Conservation (phyloP, 2,888 invertebrate species). For the Oligia fasciuncula region DNA sequence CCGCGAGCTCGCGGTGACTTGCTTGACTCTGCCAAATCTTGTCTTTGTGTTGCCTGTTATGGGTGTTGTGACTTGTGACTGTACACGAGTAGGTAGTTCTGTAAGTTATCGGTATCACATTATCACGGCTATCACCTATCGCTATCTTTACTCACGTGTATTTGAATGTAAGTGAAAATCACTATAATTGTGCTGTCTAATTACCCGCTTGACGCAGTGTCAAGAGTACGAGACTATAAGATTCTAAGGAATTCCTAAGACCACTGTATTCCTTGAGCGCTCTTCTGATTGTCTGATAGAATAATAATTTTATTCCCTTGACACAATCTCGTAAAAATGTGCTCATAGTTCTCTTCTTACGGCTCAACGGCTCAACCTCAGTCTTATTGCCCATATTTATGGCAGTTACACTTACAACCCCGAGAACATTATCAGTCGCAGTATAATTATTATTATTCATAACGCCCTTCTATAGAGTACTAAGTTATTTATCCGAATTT, state of each 20-base stretch:
- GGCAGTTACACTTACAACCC: background rate
- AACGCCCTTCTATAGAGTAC: background rate
- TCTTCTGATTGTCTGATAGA: background rate
- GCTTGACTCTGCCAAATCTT: background rate
- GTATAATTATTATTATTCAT: background rate
- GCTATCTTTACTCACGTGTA: constrained; percentile 18
- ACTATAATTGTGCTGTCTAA: background rate
- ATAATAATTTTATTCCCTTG: background rate
- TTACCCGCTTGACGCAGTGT: background rate
- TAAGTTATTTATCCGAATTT: background rate
- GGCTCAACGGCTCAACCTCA: background rate
- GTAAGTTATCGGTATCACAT: background rate
- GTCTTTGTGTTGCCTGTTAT: background rate
- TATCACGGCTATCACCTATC: background rate
- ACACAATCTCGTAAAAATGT: background rate
- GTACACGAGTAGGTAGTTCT: background rate
- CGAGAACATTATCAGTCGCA: background rate
- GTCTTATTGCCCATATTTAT: background rate
- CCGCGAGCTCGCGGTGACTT: background rate
- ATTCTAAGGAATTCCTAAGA: background rate
- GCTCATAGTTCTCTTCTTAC: background rate
- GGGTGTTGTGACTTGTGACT: background rate
- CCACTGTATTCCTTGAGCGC: background rate
- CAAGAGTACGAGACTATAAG: background rate
- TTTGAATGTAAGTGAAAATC: background rate